Evolutionary conservation across 2,113 vertebrate genomes (phyloP).

Genomic region (Hippotragus niger): DNA sequence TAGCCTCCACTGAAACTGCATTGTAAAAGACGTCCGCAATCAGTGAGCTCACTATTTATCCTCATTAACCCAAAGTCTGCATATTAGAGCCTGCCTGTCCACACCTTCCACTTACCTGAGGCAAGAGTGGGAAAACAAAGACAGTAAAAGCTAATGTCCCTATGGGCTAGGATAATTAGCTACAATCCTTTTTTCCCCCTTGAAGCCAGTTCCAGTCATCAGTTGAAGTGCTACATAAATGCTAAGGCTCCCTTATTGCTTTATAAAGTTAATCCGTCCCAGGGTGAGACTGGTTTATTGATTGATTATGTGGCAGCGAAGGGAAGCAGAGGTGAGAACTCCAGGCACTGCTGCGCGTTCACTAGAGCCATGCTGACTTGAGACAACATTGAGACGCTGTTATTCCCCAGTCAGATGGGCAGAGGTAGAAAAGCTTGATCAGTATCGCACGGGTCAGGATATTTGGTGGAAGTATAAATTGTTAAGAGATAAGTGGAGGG

Average conservation of each 20-base stretch:
- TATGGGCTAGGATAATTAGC: conserved; percentile 41
- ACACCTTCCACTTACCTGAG: conserved; percentile 30
- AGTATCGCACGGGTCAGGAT: rapidly evolving
- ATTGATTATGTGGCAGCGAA: conserved; percentile 2
- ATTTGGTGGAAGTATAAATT: neutral
- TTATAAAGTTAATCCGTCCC: conserved; percentile 56
- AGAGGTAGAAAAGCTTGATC: neutral
- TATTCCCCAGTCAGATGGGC: neutral
- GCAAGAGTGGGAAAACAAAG: conserved; percentile 60
- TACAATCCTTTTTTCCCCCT: neutral
- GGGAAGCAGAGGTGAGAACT: neutral
- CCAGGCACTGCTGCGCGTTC: neutral
- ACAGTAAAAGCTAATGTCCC: conserved; percentile 69
- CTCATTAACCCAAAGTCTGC: conserved; percentile 34
- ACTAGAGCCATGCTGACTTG: neutral
- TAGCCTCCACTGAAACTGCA: neutral
- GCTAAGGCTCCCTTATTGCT: conserved; percentile 57
- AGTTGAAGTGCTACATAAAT: conserved; percentile 65
- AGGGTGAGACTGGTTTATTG: conserved; percentile 29
- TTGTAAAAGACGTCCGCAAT: neutral
- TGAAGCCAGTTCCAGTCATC: conserved; percentile 66
- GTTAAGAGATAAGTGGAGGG: no score
- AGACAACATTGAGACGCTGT: neutral
- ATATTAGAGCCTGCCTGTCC: neutral
- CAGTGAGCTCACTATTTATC: conserved; percentile 19